A percentile compares a stretch with the other conserved stretches of the same genome.
Conservation (phyloP, 2,113 vertebrate species). For the Lichenostomus cassidix region DNA sequence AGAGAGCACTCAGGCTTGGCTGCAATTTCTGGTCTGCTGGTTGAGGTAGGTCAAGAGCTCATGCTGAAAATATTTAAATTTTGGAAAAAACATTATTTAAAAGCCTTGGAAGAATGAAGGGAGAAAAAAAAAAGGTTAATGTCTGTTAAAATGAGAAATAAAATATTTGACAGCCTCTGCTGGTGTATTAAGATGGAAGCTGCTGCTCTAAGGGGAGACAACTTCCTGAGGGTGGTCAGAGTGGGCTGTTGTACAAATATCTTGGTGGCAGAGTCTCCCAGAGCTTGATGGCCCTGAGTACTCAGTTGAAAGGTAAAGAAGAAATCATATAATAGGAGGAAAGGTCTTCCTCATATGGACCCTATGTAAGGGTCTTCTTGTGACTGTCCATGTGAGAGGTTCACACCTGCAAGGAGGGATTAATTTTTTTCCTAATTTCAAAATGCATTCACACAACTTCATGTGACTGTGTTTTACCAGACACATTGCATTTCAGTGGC, state of each 20-base stretch:
- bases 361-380: background rate
- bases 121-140: background rate
- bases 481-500: background rate
- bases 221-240: background rate
- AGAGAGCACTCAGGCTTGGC: background rate
- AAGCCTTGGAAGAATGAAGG: background rate
- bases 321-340: background rate
- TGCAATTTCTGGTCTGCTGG: background rate
- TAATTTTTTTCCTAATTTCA: background rate
- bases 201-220: background rate
- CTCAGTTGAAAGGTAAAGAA: background rate
- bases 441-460: background rate
- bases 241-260: background rate
- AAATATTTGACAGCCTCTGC: background rate
- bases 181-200: background rate
- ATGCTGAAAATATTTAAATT: background rate
- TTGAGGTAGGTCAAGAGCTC: background rate
- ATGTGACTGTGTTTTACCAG: background rate
- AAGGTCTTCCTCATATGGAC: background rate
- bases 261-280: background rate
- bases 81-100: background rate
- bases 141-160: background rate
- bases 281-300: background rate
- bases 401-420: background rate
- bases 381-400: background rate